A percentile compares a stretch with the other conserved stretches of the same genome.
Evolutionary conservation across 2,888 invertebrate genomes (phyloP).

Genomic region (Dynastes tityus): DNA sequence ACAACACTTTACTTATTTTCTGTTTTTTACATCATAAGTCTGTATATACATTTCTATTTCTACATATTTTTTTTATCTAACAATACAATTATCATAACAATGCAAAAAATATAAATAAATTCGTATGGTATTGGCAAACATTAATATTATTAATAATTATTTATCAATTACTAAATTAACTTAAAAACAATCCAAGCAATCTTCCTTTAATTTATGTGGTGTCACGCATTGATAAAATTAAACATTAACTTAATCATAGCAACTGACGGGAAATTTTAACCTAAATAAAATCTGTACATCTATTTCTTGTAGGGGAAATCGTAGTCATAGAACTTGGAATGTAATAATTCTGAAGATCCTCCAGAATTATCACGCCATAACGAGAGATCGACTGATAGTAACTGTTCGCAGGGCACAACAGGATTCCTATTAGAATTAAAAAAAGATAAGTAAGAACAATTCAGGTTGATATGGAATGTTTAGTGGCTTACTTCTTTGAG

Average conservation of each 20-base stretch:
- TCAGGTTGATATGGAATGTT: neutral
- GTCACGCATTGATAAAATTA: too few relatives aligned
- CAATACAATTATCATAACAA: neutral
- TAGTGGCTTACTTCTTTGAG: conserved; percentile 73
- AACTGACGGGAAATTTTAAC: neutral
- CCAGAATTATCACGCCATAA: conserved; percentile 73
- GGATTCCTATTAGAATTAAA: conserved; percentile 73
- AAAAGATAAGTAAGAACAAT: conserved; percentile 16
- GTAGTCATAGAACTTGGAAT: conserved; percentile 4
- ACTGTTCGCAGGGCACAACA: conserved; percentile 73
- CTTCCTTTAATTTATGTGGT: too few relatives aligned
- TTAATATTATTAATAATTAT: too few relatives aligned
- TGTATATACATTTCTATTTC: too few relatives aligned
- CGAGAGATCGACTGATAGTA: conserved; percentile 76
- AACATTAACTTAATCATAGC: neutral
- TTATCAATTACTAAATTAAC: too few relatives aligned
- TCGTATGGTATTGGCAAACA: too few relatives aligned
- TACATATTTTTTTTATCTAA: neutral
- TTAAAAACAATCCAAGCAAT: neutral
- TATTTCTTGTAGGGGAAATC: conserved; percentile 42
- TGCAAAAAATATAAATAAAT: neutral
- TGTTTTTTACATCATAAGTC: neutral
- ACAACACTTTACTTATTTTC: conserved; percentile 1
- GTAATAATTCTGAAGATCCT: neutral
- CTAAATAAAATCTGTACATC: conserved; percentile 5